These are phyloP conservation scores for Athalia rosae DNA, from an alignment of 2,888 invertebrate species.

Conservation along the genomic window DNA sequence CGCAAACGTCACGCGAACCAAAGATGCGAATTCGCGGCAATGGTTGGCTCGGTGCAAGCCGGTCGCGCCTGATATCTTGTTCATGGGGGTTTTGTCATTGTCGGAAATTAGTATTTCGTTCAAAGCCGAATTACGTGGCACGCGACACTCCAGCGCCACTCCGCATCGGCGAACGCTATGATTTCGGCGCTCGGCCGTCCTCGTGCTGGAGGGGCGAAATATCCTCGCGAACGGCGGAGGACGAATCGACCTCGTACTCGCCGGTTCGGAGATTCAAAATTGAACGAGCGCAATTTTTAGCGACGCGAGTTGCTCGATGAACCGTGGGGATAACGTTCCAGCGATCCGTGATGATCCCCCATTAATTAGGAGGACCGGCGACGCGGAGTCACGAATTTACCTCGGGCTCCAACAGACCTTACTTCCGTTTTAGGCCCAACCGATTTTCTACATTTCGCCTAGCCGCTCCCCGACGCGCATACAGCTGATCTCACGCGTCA, in stretches of 20 bases:
- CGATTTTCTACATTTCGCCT: slow-evolving; percentile 26
- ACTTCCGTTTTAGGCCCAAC: slow-evolving; percentile 53
- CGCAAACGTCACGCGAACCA: not conserved
- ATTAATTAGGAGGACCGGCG: slow-evolving; percentile 58
- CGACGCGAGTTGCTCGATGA: slow-evolving; percentile 25
- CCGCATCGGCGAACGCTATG: too few relatives aligned
- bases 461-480: not conserved
- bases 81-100: too few relatives aligned
- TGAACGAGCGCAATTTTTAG: slow-evolving; percentile 12
- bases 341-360: slow-evolving; percentile 42
- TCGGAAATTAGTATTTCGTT: too few relatives aligned
- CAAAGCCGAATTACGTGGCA: too few relatives aligned
- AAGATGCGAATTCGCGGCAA: too few relatives aligned
- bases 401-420: slow-evolving; percentile 62
- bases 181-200: too few relatives aligned
- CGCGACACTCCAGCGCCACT: too few relatives aligned
- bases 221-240: not conserved
- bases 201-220: not conserved
- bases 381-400: slow-evolving; percentile 56
- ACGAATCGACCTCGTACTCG: not conserved
- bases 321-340: slow-evolving; percentile 40
- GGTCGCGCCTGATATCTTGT: too few relatives aligned
- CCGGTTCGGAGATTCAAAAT: not conserved
- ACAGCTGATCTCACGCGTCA: not conserved
- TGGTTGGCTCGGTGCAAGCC: too few relatives aligned